Evolutionary conservation across 2,797 vertebrate species (phyloP), one percentile per base, ranked within the genome.

Genomic region (Dendrocincla tyrannina): DNA sequence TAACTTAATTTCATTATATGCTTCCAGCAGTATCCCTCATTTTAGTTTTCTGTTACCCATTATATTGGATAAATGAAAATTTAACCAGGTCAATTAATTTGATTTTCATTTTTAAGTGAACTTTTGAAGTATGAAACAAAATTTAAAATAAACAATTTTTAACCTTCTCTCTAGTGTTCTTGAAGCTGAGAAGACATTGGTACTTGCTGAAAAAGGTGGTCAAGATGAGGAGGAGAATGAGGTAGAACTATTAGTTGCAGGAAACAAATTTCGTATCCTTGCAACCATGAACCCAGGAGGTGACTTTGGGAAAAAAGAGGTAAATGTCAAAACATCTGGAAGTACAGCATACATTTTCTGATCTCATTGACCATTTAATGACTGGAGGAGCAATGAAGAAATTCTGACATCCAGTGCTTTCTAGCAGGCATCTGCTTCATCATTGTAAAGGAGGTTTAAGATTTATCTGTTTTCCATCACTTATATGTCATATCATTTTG

Each of bases 201-300:
- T 99, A 22, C 96, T 99, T 95, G 99, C 99, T 30, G 99, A 99
- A 97, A 99, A 99, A 94, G 99, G 99, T 91, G 99, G 98, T 32
- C 98, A 98, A 46, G 98, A 99, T n/a, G 98, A 98, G 17, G 98
- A 99, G 32, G 96, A 98, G 25, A 98, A 98, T 1, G 98, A 99
- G 2, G 98, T 99, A 81, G 99, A 99, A 82, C 95, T 99, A 32
- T 97, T 99, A 96, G 98, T 97, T 73, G 99, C 99, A 9, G 98
- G 98, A 41, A 93, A 97, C 47, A 97, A 97, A 60, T 99, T 99
- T 87, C 98, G 98, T 46, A 98, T 99, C 91, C 98, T 99, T 58
- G 99, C 99, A 3, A 99, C 99, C 89, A 99, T 99, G 99, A 99
- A 99, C 87, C 99, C 99, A 18, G 99, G 99, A 58, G 99, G 99